phyloP scores from a whole-genome alignment of 2,797 vertebrate genomes.

The Myripristis jacobus region DNA sequence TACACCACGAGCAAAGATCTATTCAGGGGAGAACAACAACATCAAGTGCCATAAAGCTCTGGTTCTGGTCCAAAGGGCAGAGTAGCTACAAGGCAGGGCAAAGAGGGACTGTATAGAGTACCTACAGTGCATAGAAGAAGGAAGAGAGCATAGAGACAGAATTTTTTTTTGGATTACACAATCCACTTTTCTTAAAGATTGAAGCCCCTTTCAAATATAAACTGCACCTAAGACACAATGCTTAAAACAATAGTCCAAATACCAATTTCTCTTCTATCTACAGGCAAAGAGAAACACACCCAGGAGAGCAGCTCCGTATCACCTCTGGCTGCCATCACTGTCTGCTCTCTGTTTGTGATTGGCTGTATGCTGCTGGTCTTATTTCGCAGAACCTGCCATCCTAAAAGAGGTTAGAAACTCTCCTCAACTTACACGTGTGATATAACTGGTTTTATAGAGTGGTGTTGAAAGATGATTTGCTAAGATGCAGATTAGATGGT shows the following conservation, averaged over 20 bases:
- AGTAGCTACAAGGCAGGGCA: too few relatives aligned
- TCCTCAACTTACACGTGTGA: not conserved
- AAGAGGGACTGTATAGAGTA: too few relatives aligned
- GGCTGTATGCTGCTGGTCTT: slow-evolving; percentile 87
- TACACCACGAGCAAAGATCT: too few relatives aligned
- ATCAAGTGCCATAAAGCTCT: too few relatives aligned
- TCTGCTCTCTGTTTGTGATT: slow-evolving; percentile 90
- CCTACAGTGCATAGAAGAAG: too few relatives aligned
- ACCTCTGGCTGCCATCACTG: slow-evolving; percentile 86
- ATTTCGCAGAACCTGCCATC: slow-evolving; percentile 89
- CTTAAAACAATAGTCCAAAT: not conserved
- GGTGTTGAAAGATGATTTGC: not conserved
- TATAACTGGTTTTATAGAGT: not conserved
- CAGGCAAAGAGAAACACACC: slow-evolving; percentile 83
- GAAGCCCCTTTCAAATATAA: slow-evolving; percentile 7
- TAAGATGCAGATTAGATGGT: too few relatives aligned
- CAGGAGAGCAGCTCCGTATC: slow-evolving; percentile 84
- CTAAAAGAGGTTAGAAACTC: slow-evolving; percentile 85
- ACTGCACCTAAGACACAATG: not conserved
- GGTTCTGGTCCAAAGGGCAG: too few relatives aligned
- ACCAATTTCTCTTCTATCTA: slow-evolving; percentile 20
- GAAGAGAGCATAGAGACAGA: too few relatives aligned
- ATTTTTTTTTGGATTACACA: too few relatives aligned
- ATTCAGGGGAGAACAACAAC: too few relatives aligned
- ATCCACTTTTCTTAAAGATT: slow-evolving; percentile 13